phyloP scores from a whole-genome alignment of 2,888 invertebrate species.

The Apotomis turbidana region DNA sequence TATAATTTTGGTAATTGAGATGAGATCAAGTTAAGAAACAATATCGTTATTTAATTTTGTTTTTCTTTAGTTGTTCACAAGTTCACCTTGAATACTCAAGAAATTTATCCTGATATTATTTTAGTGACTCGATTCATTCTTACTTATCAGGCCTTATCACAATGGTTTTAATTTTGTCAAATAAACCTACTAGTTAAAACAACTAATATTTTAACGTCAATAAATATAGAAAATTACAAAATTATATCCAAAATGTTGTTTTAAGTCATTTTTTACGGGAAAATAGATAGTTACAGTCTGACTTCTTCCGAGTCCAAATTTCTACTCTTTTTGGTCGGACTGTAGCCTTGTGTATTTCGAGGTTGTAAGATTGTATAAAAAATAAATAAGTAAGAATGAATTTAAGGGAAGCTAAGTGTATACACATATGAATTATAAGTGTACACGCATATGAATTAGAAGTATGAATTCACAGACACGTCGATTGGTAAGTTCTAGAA shows the following conservation, averaged over 20 bases:
- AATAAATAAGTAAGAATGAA: not conserved
- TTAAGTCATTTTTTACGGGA: too few relatives aligned
- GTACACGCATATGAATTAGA: not conserved
- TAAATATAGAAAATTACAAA: too few relatives aligned
- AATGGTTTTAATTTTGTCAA: too few relatives aligned
- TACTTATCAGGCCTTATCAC: not conserved
- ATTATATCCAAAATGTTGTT: too few relatives aligned
- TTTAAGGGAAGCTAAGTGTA: too few relatives aligned
- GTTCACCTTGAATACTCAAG: not conserved
- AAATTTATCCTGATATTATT: not conserved
- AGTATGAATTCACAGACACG: not conserved
- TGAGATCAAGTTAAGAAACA: slow-evolving; percentile 66
- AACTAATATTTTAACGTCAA: too few relatives aligned
- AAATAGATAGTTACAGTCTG: too few relatives aligned
- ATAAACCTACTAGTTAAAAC: too few relatives aligned
- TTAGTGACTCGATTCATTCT: not conserved
- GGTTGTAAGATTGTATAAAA: not conserved
- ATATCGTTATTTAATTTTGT: slow-evolving; percentile 1
- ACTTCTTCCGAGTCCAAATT: too few relatives aligned
- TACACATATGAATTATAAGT: too few relatives aligned
- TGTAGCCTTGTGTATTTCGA: too few relatives aligned
- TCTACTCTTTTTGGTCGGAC: too few relatives aligned
- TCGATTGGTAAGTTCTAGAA: not conserved
- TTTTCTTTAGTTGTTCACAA: not conserved
- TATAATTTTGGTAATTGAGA: slow-evolving; percentile 71